Percentiles rank a stretch among this genome's conserved stretches.
Evolutionary conservation across 2,888 invertebrate genomes (phyloP).

Genomic region (Drosophila birchii): DNA sequence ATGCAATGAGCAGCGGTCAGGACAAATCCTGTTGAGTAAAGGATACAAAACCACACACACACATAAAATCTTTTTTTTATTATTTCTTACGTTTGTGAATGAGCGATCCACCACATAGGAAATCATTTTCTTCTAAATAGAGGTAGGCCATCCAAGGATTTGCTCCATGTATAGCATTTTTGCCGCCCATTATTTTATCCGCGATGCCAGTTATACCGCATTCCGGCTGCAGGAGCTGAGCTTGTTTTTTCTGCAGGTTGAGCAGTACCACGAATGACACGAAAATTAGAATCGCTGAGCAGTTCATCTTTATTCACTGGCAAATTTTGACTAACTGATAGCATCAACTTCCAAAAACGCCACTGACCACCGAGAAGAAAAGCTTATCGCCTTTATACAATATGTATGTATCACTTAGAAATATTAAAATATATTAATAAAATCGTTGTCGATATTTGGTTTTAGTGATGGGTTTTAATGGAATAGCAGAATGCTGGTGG

Average conservation of each 20-base stretch:
- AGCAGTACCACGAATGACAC: neutral
- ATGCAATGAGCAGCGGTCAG: constrained; percentile 17
- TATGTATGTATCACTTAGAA: neutral
- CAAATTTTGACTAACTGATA: neutral
- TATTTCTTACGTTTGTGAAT: constrained; percentile 3
- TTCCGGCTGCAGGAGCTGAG: constrained; percentile 2
- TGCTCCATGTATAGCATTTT: neutral
- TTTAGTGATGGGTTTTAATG: neutral
- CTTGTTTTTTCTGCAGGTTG: fast-evolving
- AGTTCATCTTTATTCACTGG: neutral
- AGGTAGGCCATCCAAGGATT: constrained; percentile 20
- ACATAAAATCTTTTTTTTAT: neutral
- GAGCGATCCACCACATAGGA: constrained; percentile 6
- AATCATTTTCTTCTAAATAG: neutral
- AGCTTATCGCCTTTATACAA: neutral
- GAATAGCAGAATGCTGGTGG: neutral
- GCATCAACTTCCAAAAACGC: neutral
- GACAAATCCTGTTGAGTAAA: neutral
- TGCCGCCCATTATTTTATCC: neutral
- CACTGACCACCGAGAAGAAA: neutral
- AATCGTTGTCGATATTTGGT: neutral
- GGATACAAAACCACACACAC: neutral
- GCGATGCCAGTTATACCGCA: constrained; percentile 2
- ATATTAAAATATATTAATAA: neutral
- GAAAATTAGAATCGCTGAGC: neutral